phyloP scores from a whole-genome alignment of 2,797 vertebrate genomes.

The Phataginus tricuspis region DNA sequence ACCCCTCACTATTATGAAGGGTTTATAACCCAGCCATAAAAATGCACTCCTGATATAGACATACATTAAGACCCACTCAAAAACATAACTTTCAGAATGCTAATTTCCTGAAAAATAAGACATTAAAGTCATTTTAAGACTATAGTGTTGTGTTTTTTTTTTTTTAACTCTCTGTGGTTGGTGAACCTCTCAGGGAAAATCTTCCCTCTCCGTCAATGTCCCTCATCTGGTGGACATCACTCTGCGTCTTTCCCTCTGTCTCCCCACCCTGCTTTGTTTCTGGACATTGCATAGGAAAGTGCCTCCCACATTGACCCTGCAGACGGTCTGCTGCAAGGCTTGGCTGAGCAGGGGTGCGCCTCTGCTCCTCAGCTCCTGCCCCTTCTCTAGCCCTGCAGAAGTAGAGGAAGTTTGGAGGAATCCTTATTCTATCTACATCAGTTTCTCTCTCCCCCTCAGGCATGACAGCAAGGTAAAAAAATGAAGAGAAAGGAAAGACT shows the following conservation, averaged over 20 bases:
- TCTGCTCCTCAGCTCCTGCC: background rate
- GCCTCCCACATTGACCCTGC: background rate
- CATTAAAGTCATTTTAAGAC: slow-evolving; percentile 53
- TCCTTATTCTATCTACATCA: background rate
- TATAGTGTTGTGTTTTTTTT: background rate
- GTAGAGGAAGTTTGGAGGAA: background rate
- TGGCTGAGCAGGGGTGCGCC: background rate
- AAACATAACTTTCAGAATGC: slow-evolving; percentile 63
- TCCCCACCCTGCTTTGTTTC: background rate
- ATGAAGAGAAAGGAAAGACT: background rate
- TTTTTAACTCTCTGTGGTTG: background rate
- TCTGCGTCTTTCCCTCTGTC: background rate
- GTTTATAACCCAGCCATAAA: slow-evolving; percentile 77
- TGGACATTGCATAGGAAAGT: background rate
- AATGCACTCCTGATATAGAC: slow-evolving; percentile 68
- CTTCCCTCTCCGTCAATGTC: background rate
- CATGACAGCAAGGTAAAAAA: background rate
- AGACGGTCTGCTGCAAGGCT: background rate
- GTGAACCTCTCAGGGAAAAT: slow-evolving; percentile 29
- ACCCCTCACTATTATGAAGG: slow-evolving; percentile 61
- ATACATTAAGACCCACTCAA: slow-evolving; percentile 59
- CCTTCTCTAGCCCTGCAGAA: background rate
- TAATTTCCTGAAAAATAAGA: slow-evolving; percentile 67
- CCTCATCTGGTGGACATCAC: background rate
- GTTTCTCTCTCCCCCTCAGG: background rate